Conservation (phyloP, 1,140 invertebrate genomes). For the Oedothorax gibbosus region DNA sequence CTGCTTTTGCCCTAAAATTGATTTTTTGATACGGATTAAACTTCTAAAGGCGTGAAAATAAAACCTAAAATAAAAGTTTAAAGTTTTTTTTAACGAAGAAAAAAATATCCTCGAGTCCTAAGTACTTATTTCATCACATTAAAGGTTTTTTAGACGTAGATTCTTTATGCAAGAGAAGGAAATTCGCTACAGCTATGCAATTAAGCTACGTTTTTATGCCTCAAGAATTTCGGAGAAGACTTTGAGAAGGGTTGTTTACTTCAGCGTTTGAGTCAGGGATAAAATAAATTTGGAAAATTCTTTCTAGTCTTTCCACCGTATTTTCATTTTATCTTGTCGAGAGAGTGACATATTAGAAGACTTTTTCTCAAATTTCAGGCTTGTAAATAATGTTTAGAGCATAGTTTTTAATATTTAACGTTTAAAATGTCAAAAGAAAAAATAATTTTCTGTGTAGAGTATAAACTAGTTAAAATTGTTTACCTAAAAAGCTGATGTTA, state of each 20-base stretch:
- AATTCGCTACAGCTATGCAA: slow-evolving; percentile 2
- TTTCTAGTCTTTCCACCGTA: no score
- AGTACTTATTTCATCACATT: slow-evolving; percentile 11
- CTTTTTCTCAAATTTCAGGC: no score
- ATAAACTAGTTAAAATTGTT: no score
- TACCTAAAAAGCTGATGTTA: no score
- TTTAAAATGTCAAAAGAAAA: no score
- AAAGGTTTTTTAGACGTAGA: background rate
- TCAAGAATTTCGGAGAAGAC: background rate
- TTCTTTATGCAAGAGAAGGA: background rate
- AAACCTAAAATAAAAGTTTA: background rate
- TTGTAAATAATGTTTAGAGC: no score
- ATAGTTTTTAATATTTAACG: no score
- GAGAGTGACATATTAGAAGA: no score
- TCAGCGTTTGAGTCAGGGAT: background rate
- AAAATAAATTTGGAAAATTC: background rate
- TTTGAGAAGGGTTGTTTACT: slow-evolving; percentile 2
- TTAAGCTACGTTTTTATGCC: slow-evolving; percentile 26
- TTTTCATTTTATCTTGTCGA: no score
- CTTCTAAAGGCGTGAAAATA: background rate
- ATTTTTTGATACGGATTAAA: background rate
- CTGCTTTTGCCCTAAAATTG: slow-evolving; percentile 27
- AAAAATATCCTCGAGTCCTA: background rate
- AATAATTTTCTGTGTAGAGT: no score
- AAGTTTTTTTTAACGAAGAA: background rate